Evolutionary conservation across 2,888 invertebrate genomes (phyloP).

Genomic region (Caenorhabditis panamensis): DNA sequence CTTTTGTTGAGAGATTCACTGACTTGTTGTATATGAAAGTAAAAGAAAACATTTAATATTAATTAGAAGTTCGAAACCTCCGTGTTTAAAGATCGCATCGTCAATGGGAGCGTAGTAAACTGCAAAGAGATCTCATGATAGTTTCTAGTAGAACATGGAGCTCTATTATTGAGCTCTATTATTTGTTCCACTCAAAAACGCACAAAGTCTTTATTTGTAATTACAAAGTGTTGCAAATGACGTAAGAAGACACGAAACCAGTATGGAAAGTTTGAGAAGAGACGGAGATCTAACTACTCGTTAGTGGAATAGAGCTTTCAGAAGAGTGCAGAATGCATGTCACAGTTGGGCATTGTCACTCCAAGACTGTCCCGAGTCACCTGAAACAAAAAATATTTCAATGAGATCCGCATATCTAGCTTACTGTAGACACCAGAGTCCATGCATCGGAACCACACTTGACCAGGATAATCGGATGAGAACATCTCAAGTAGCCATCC

Average conservation of each 20-base stretch:
- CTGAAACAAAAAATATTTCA: slow-evolving; percentile 36
- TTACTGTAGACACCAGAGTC: slow-evolving; percentile 78
- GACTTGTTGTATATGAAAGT: too few relatives aligned
- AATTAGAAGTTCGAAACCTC: too few relatives aligned
- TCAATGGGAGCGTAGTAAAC: too few relatives aligned
- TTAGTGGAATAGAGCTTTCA: slow-evolving; percentile 28
- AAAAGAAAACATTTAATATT: too few relatives aligned
- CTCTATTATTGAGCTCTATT: neutral
- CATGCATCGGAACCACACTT: slow-evolving; percentile 79
- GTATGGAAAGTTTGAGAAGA: slow-evolving; percentile 32
- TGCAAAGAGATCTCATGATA: too few relatives aligned
- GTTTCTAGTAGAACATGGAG: too few relatives aligned
- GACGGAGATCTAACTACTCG: slow-evolving; percentile 25
- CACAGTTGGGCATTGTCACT: slow-evolving; percentile 76
- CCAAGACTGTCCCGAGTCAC: slow-evolving; percentile 73
- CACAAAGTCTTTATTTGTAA: slow-evolving; percentile 6
- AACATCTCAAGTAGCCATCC: slow-evolving; percentile 80
- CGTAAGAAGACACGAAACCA: slow-evolving; percentile 20
- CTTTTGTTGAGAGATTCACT: too few relatives aligned
- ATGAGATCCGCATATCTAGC: neutral
- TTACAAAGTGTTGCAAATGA: neutral
- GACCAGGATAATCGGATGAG: slow-evolving; percentile 77
- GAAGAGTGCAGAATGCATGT: slow-evolving; percentile 70
- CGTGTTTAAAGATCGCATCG: too few relatives aligned
- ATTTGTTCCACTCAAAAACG: neutral